These are phyloP conservation scores for Autographa pulchrina DNA, from an alignment of 2,888 invertebrate genomes.

Conservation along the genomic window DNA sequence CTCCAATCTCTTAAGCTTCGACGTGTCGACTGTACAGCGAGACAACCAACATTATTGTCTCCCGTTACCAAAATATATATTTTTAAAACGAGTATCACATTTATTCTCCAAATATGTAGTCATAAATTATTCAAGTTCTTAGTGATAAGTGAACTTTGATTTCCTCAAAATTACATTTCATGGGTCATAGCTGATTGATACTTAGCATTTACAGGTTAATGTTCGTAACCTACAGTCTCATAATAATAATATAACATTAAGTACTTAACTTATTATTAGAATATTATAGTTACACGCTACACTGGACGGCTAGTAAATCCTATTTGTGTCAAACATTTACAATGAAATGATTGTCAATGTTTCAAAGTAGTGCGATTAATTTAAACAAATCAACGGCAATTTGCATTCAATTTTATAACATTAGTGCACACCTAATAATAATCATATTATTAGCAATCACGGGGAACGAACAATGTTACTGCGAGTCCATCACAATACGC, in stretches of 20 bases:
- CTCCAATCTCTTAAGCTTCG: conserved; percentile 75
- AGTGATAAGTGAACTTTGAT: not conserved
- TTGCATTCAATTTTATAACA: conserved; percentile 45
- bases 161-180: not conserved
- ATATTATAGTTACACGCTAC: not conserved
- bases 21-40: conserved; percentile 63
- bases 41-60: conserved; percentile 28
- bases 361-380: conserved; percentile 14
- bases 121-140: not conserved
- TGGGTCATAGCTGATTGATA: not conserved
- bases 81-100: conserved; percentile 13
- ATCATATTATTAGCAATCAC: conserved; percentile 83
- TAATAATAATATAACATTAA: no score
- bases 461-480: conserved; percentile 71
- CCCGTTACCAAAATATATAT: conserved; percentile 17
- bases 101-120: not conserved
- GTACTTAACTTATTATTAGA: no score
- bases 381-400: conserved; percentile 41
- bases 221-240: not conserved
- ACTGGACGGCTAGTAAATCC: not conserved
- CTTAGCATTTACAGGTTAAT: not conserved
- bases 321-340: not conserved
- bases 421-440: conserved; percentile 72
- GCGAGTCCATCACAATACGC: conserved; percentile 73
- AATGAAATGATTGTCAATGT: conserved; percentile 24